Percentiles rank a stretch among this genome's conserved stretches.
These are phyloP conservation scores for Leptopterna dolabrata DNA, from an alignment of 2,888 invertebrate genomes.

Conservation along the genomic window DNA sequence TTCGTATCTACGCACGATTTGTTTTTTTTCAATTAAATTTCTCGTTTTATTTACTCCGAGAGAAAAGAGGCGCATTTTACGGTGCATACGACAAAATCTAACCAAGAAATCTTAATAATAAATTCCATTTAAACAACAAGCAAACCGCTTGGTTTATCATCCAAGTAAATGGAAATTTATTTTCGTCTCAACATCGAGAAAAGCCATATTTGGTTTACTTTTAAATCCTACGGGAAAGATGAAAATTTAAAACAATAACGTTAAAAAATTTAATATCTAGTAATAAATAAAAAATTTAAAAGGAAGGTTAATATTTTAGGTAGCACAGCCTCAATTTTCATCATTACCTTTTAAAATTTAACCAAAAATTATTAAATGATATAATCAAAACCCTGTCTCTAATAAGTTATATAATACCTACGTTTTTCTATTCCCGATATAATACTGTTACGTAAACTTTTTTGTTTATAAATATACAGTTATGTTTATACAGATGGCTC, in stretches of 20 bases:
- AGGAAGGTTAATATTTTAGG: conserved; percentile 12
- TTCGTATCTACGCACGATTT: neutral
- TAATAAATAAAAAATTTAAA: conserved; percentile 29
- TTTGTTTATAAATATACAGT: neutral
- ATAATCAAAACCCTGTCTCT: neutral
- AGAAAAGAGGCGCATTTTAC: neutral
- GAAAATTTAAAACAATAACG: neutral
- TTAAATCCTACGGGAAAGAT: too few relatives aligned
- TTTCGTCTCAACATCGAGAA: too few relatives aligned
- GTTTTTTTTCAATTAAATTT: too few relatives aligned
- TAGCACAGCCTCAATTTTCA: conserved; percentile 38
- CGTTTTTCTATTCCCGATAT: neutral
- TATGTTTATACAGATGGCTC: neutral
- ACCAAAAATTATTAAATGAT: neutral
- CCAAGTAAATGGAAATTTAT: too few relatives aligned
- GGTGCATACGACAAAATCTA: too few relatives aligned
- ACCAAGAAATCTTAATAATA: too few relatives aligned
- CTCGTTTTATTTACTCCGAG: neutral
- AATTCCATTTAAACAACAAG: too few relatives aligned
- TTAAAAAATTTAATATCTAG: neutral
- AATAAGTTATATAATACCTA: neutral
- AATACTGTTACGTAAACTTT: conserved; percentile 35
- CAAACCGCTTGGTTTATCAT: too few relatives aligned
- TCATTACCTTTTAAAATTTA: neutral
- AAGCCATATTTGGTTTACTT: too few relatives aligned